Base-by-base conservation (phyloP, 2,888 invertebrate genomes). In the Pyrrhosoma nymphula region DNA sequence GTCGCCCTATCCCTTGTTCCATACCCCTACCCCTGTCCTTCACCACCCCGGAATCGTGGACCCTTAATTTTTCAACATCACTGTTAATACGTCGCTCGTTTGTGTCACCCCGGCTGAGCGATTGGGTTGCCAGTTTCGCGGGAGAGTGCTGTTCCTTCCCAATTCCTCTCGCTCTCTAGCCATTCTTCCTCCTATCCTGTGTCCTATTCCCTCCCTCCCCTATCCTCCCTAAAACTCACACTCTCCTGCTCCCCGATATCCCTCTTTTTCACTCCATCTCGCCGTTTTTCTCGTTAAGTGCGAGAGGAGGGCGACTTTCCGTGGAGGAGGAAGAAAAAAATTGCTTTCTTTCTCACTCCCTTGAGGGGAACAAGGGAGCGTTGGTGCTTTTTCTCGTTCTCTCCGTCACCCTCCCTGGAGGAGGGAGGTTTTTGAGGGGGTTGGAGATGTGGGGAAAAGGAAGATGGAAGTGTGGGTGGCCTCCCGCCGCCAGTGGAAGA, bases 251-350 rank as follows among this genome's bases (percentile, higher is more conserved):
- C 39, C 20, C 63, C 16, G 23, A 56, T 26, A 0, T 8, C 39
- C 35, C 39, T 63, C 56, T 91, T 56, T 91, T 63, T 90, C 56
- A 55, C 90, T 88, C 56, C 30, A 60, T 56, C 91, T 69, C 47
- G 39, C 69, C 93, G 93, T 93, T 93, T 93, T 93, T 93, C 93
- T 93, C 93, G 93, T 93, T 93, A 93, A 93, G 93, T 93, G 69
- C 26, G 75, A 56, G 63, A 63, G 63, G 39, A 63, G 63, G 60
- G 35, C 82, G 82, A 35, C 35, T 82, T 63, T 30, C n/a, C n/a
- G 23, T 69, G 82, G 35, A 47, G 47, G 47, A n/a, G n/a, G n/a
- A n/a, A n/a, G n/a, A n/a, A 82, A 93, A 93, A 93, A 93, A 93
- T 93, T 69, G 93, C 93, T 75, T 93, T 93, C 93, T 63, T 89